Conservation (phyloP, 2,888 invertebrate genomes). For the Latheticus oryzae region DNA sequence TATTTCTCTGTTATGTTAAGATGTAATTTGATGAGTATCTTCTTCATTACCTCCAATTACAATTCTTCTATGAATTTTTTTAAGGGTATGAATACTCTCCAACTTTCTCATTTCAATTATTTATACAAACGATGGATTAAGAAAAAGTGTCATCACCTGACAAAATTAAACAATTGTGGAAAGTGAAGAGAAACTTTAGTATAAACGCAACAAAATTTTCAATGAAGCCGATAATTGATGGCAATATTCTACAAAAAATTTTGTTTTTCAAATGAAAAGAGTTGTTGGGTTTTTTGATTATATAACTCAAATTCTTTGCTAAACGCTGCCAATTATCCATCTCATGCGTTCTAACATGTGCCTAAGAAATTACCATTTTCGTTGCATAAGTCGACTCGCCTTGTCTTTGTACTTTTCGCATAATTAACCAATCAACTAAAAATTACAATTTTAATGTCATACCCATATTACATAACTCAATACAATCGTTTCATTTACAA, state of each 20-base stretch:
- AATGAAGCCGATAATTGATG: too few species aligned
- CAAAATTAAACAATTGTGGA: slow-evolving; percentile 38
- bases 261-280: too few species aligned
- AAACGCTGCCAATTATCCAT: slow-evolving; percentile 22
- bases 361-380: slow-evolving; percentile 23
- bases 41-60: too few species aligned
- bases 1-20: slow-evolving; percentile 16
- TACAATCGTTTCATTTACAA: too few species aligned
- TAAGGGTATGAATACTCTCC: slow-evolving; percentile 14
- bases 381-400: slow-evolving; percentile 16
- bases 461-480: slow-evolving; percentile 28
- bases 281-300: too few species aligned
- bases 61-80: background rate
- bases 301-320: too few species aligned
- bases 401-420: slow-evolving; percentile 11
- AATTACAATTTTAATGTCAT: slow-evolving; percentile 10
- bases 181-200: slow-evolving; percentile 29
- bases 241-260: too few species aligned
- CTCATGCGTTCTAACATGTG: slow-evolving; percentile 29
- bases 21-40: slow-evolving; percentile 6
- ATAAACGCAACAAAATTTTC: too few species aligned
- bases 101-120: slow-evolving; percentile 24
- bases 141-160: slow-evolving; percentile 22
- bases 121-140: slow-evolving; percentile 27
- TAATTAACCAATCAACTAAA: slow-evolving; percentile 20